Percentiles rank a stretch among this genome's conserved stretches.
Conservation (phyloP, 2,888 invertebrate genomes). For the Drepana falcataria region DNA sequence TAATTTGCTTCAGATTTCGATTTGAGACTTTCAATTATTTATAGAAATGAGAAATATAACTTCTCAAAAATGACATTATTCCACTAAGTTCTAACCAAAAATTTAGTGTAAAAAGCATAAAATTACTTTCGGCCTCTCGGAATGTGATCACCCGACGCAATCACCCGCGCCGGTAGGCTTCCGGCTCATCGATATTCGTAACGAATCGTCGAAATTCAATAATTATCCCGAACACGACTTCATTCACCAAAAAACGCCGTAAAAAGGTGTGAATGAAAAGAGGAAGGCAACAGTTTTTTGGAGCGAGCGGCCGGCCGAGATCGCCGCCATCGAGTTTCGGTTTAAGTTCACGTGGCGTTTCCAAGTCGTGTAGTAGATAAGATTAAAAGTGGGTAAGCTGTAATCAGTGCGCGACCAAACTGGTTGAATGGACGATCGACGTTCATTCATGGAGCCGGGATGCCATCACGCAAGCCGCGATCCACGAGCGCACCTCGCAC, state of each 20-base stretch:
- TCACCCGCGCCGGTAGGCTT: constrained; percentile 69
- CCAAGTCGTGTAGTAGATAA: constrained; percentile 66
- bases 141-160: constrained; percentile 69
- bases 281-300: constrained; percentile 67
- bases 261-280: constrained; percentile 78
- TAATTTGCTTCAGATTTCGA: constrained; percentile 31
- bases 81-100: constrained; percentile 42
- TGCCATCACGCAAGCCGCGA: constrained; percentile 62
- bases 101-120: constrained; percentile 71
- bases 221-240: constrained; percentile 78
- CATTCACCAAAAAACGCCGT: constrained; percentile 70
- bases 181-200: constrained; percentile 78
- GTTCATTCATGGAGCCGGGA: constrained; percentile 68
- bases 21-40: constrained; percentile 6
- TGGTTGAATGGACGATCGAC: constrained; percentile 66
- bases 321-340: constrained; percentile 28
- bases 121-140: constrained; percentile 67
- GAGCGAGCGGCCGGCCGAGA: constrained; percentile 34
- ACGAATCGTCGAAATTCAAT: constrained; percentile 77
- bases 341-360: constrained; percentile 44
- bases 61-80: constrained; percentile 21
- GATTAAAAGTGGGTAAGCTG: constrained; percentile 64
- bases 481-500: constrained; percentile 19
- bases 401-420: constrained; percentile 76
- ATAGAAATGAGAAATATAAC: constrained; percentile 8